Base-by-base conservation (phyloP, 2,888 invertebrate genomes). In the Drosophila lacicola region DNA sequence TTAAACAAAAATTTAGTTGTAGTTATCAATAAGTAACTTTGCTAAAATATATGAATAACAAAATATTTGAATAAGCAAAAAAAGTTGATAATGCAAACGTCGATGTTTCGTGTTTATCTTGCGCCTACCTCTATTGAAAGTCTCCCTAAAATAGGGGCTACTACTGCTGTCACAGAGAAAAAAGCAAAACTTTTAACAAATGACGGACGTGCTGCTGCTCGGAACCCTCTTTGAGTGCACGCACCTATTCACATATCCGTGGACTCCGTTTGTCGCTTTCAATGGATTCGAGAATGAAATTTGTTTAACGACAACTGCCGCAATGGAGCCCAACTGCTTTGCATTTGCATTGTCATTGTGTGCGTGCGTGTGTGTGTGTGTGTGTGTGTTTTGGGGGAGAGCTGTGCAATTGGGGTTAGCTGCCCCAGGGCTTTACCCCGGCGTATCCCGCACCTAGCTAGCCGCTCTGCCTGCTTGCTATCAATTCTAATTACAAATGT, bases 401-500 rank as follows among this genome's bases (percentile, higher is more conserved):
- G 29, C 29, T 65, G 10, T 34, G 34, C 14, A 21, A 21, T 29
- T 55, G 54, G 54, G 54, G 54, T 11, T n/a, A 42, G 6, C 42
- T 13, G 34, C 45, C 45, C 55, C 42, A 21, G 25, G 41, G 29
- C 25, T 25, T n/a, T 0, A 0, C 13, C 6, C 6, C 6, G 2
- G 2, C 4, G 9, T 10, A 4, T 19, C 29, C 41, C 41, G 29
- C 29, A 29, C 44, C 14, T 8, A 11, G 42, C 39, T 9, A 14
- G 39, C 39, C 39, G 54, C 39, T 39, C 39, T 39, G 57, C 61
- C 45, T 45, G 85, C 70, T 57, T 87, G 87, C 85, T 85, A 91
- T 91, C 90, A 91, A 91, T 91, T 91, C 91, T 91, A 91, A 91
- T 91, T 91, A 90, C 91, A 91, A 90, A 90, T 91, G 91, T 91